Evolutionary conservation across 2,888 invertebrate species (phyloP).

Genomic region (Nomada fucata): DNA sequence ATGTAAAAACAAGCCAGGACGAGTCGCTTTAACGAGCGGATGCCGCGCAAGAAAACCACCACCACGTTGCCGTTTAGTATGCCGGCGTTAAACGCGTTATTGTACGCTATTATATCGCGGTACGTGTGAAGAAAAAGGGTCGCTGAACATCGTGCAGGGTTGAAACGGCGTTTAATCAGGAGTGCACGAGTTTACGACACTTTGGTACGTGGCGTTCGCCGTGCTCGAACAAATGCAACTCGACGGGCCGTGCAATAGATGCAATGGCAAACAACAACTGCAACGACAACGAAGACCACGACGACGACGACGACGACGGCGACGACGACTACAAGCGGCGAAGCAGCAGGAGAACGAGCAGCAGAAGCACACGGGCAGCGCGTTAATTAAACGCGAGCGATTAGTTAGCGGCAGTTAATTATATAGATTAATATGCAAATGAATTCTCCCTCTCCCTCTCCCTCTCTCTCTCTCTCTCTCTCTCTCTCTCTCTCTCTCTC

Average conservation of each 20-base stretch:
- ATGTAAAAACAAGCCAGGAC: slow-evolving; percentile 44
- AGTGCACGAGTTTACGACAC: slow-evolving; percentile 59
- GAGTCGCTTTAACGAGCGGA: slow-evolving; percentile 60
- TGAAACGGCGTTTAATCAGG: slow-evolving; percentile 49
- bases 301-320: too few species aligned
- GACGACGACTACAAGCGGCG: not conserved
- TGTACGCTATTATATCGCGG: slow-evolving; percentile 18
- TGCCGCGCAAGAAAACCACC: slow-evolving; percentile 45
- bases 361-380: slow-evolving; percentile 35
- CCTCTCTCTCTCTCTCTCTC: not conserved
- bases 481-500: slow-evolving; percentile 1
- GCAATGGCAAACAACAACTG: slow-evolving; percentile 28
- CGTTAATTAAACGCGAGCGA: slow-evolving; percentile 74
- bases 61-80: not conserved
- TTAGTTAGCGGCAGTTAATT: slow-evolving; percentile 74
- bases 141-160: slow-evolving; percentile 10
- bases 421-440: slow-evolving; percentile 77
- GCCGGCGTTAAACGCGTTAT: slow-evolving; percentile 27
- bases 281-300: not conserved
- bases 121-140: slow-evolving; percentile 26
- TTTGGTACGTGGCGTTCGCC: slow-evolving; percentile 56
- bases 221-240: slow-evolving; percentile 54
- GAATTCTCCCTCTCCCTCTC: slow-evolving; percentile 27
- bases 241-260: slow-evolving; percentile 23
- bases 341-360: slow-evolving; percentile 5